phyloP scores from a whole-genome alignment of 2,888 invertebrate genomes.

The Polydrusus pterygomalis region DNA sequence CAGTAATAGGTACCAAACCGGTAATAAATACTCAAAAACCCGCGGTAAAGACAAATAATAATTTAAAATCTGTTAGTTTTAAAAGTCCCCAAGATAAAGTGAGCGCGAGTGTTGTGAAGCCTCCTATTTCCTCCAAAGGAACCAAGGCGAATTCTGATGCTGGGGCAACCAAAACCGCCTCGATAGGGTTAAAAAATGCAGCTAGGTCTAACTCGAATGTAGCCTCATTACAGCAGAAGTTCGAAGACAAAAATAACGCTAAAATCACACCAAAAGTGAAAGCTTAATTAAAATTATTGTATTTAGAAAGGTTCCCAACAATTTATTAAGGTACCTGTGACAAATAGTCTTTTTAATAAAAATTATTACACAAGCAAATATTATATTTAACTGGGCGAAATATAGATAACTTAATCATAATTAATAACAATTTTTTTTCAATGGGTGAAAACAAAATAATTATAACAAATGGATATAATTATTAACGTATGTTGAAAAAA shows the following conservation, averaged over 20 bases:
- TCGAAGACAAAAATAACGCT: constrained; percentile 75
- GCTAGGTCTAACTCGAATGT: constrained; percentile 80
- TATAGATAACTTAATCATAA: no score
- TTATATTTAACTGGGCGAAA: no score
- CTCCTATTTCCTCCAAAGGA: constrained; percentile 57
- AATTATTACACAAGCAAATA: no score
- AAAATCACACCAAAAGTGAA: constrained; percentile 56
- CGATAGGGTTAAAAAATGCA: constrained; percentile 73
- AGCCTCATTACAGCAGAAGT: constrained; percentile 86
- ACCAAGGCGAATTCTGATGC: constrained; percentile 57
- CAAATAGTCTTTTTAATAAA: no score
- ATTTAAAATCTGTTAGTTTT: constrained; percentile 70
- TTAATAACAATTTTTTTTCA: no score
- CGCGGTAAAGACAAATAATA: constrained; percentile 65
- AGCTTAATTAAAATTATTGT: constrained; percentile 47
- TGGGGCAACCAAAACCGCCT: constrained; percentile 60
- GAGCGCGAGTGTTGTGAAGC: constrained; percentile 67
- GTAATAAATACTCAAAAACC: constrained; percentile 63
- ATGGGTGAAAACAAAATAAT: no score
- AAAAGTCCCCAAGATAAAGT: constrained; percentile 67
- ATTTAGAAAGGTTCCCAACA: constrained; percentile 22
- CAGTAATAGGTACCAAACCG: constrained; percentile 67
- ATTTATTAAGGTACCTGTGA: neutral
- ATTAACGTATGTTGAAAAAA: no score
- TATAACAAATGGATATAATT: no score